phyloP scores from a whole-genome alignment of 2,797 vertebrate genomes.

The Alectoris magna region DNA sequence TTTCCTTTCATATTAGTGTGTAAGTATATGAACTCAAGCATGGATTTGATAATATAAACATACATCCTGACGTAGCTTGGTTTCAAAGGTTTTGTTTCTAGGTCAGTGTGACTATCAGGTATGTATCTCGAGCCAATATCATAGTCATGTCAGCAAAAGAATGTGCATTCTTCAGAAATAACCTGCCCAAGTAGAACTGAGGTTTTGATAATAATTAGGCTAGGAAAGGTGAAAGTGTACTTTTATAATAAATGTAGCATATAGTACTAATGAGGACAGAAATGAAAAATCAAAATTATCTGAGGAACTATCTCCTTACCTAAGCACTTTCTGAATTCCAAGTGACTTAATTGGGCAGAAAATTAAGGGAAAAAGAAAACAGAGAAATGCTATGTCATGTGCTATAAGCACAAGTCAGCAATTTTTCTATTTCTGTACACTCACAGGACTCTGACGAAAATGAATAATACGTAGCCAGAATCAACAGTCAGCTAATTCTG shows the following conservation, averaged over 20 bases:
- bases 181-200: background rate
- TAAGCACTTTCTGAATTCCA: background rate
- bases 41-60: background rate
- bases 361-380: background rate
- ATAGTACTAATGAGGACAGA: background rate
- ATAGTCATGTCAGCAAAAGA: background rate
- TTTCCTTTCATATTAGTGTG: background rate
- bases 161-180: background rate
- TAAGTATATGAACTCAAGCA: background rate
- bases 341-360: background rate
- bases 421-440: background rate
- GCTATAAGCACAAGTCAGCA: background rate
- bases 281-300: background rate
- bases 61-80: background rate
- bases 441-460: background rate
- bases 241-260: background rate
- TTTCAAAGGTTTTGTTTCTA: background rate
- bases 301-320: background rate
- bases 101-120: background rate
- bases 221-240: background rate
- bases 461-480: constrained; percentile 57
- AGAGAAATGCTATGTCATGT: background rate
- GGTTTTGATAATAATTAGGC: background rate
- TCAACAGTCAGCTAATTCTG: background rate
- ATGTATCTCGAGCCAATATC: background rate